Conservation (phyloP, 2,797 vertebrate species). For the Capromys pilorides region DNA sequence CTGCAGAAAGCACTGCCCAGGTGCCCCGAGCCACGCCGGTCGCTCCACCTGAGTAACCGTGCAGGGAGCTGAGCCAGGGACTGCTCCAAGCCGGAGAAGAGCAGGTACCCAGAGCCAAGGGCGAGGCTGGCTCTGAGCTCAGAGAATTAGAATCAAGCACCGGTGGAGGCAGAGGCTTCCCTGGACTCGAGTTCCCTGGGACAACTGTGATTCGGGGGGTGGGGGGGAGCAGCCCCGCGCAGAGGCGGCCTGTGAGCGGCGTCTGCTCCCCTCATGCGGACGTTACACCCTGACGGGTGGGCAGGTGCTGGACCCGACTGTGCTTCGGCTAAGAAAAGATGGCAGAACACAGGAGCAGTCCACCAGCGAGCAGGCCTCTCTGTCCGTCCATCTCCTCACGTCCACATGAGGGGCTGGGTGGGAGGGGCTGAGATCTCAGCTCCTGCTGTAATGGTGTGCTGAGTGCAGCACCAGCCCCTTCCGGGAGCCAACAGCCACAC, state of each 20-base stretch:
- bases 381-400: neutral
- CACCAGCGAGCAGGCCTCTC: neutral
- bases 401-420: too few relatives aligned
- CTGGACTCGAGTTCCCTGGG: neutral
- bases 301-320: neutral
- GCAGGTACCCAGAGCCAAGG: neutral
- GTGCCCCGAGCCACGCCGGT: neutral
- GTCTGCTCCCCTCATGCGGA: too few relatives aligned
- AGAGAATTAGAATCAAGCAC: neutral
- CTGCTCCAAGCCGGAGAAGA: too few relatives aligned
- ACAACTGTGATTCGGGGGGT: neutral
- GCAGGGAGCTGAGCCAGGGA: neutral
- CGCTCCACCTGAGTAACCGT: neutral
- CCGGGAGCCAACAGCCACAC: neutral
- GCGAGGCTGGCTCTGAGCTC: neutral
- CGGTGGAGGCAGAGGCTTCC: neutral
- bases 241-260: neutral
- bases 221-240: neutral
- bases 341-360: neutral
- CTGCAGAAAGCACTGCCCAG: neutral
- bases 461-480: neutral
- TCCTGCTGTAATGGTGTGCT: neutral
- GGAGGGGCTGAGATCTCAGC: rapidly evolving
- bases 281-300: neutral
- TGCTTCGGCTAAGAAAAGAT: neutral